phyloP scores from a whole-genome alignment of 1,140 invertebrate genomes.

The Akabosia matsudoensis region DNA sequence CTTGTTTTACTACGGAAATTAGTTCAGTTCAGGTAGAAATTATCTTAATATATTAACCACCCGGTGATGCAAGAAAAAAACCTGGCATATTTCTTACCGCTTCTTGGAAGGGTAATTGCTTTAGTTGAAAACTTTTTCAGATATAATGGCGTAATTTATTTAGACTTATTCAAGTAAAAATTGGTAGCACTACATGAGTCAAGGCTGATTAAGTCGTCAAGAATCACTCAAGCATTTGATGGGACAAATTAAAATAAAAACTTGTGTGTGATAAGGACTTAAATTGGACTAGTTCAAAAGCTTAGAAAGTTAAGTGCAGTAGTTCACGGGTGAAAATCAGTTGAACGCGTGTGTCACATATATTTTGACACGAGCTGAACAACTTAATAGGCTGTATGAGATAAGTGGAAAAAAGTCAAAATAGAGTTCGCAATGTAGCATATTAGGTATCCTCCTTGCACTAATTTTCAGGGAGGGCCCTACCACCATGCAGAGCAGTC shows the following conservation, averaged over 20 bases:
- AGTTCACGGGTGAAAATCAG: neutral
- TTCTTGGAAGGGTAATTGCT: no score
- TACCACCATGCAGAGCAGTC: neutral
- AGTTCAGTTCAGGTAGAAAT: no score
- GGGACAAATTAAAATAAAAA: no score
- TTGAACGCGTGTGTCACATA: neutral
- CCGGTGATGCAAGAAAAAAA: neutral
- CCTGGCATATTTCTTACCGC: neutral
- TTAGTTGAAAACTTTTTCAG: no score
- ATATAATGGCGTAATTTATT: no score
- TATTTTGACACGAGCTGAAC: neutral
- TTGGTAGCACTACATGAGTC: no score
- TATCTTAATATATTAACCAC: neutral
- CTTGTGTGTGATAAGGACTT: no score
- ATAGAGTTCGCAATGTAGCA: neutral
- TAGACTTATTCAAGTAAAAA: no score
- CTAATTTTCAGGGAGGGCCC: constrained; percentile 16
- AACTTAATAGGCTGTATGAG: neutral
- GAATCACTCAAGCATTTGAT: no score
- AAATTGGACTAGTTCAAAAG: no score
- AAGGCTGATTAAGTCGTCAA: no score
- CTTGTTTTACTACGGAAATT: neutral
- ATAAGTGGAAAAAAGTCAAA: neutral
- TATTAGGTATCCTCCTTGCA: neutral
- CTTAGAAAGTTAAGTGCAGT: neutral